Base-by-base conservation (phyloP, 2,888 invertebrate species). In the Lasioglossum morio region DNA sequence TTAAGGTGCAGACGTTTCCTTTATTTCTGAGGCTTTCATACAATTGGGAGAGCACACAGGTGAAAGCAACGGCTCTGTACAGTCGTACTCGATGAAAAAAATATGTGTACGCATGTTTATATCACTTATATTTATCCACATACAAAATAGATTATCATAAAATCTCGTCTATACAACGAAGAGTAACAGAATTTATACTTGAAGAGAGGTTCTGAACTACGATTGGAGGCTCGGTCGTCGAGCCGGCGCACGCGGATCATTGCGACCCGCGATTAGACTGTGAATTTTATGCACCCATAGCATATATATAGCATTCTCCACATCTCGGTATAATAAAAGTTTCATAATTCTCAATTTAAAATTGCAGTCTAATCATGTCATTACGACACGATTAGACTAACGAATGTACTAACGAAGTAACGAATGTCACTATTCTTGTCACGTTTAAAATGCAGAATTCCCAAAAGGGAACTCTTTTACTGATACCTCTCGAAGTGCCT, bases 71-170 rank as follows among this genome's bases (percentile, higher is more conserved):
- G 23, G 69, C 69, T n/a, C 34, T 37, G 23, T 37, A 72, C n/a
- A 53, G 30, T 40, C 16, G 40, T n/a, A 8, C 70, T 23, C 19
- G 37, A 48, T 74, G 63, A 66, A 79, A 69, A 77, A 74, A 74
- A 74, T 63, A 72, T 72, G 34, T 79, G 30, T 48, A 73, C 30
- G 48, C 40, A 27, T 74, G 48, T 66, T 23, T 74, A 79, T 66
- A 19, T 79, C 40, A 34, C 46, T 63, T 79, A 30, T 73, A 72
- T 48, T 48, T 69, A 48, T 70, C 66, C 77, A 74, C 48, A 63
- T 74, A 73, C 34, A 73, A 79, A 73, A 60, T 73, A 43, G 63
- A 79, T 79, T 73, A 79, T 73, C 60, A 79, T 72, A 73, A 79
- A 73, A 63, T 79, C 63, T 37, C 57, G 63, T 70, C 79, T 63